Base-by-base conservation (phyloP, 2,113 vertebrate species). In the Syngnathus floridae region DNA sequence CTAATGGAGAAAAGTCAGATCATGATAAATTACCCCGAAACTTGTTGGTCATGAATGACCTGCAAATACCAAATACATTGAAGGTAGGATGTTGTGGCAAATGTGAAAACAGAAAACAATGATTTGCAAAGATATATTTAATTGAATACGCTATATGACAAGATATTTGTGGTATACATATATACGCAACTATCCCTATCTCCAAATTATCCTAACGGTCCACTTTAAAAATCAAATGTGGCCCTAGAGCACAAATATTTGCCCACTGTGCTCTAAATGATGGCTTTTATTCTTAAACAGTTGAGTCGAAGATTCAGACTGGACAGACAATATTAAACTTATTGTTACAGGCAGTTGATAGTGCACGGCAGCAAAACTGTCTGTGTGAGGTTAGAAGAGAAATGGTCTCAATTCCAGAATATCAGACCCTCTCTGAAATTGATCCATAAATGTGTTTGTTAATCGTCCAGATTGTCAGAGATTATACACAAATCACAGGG, bases 1-100 rank as follows among this genome's bases (percentile, higher is more conserved):
- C 96, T 98, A 61, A 65, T 2, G 40, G 31, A 55, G 10, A 16
- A 46, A 54, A 69, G 19, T 5, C 45, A 73, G 35, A 55, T 1
- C 35, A 11, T 64, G 3, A 64, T 5, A 6, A 31, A 3, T 31
- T 3, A 31, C 26, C 26, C 10, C 12, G 71, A 5, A n/a, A 60
- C 35, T 49, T 37, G 2, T 11, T 13, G n/a, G 8, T 26, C 22
- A 55, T 6, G 3, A 5, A 26, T 56, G 6, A 17, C 43, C 40
- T 41, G 11, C 40, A 41, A 41, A 41, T 11, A 46, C 43, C 4
- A 17, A 16, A 46, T 46, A 3, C 43, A 46, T 16, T 14, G 5
- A 16, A 46, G 4, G 14, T 46, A 14, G 43, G 43, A 46, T 14
- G 14, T 16, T 17, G 14, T 41, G 40, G 40, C 8, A 41, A 41